Percentiles rank a stretch among this genome's conserved stretches.
phyloP scores from a whole-genome alignment of 2,888 invertebrate genomes.

The Mimumesa dahlbomi region DNA sequence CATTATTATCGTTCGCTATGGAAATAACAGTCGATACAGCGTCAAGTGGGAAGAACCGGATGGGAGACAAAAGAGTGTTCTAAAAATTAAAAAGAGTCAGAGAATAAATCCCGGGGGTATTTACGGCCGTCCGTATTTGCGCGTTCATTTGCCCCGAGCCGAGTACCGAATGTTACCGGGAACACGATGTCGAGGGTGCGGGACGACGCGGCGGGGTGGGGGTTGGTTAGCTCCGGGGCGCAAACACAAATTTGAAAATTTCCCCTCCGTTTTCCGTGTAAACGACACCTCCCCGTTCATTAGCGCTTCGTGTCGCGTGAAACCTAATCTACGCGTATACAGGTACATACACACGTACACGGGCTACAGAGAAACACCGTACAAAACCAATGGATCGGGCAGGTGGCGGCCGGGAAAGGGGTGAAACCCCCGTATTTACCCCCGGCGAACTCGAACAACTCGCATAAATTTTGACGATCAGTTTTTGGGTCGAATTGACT shows the following conservation, averaged over 20 bases:
- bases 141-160: conserved; percentile 53
- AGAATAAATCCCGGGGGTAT: conserved; percentile 54
- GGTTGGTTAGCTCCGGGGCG: conserved; percentile 35
- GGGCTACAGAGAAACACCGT: conserved; percentile 24
- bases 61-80: too few relatives aligned
- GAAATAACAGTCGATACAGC: too few relatives aligned
- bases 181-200: background rate
- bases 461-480: conserved; percentile 69
- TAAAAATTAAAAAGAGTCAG: too few relatives aligned
- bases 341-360: too few relatives aligned
- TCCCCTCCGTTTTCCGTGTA: conserved; percentile 56
- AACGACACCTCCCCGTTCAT: conserved; percentile 73
- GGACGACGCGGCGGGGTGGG: conserved; percentile 3
- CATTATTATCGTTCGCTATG: too few relatives aligned
- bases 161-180: conserved; percentile 13
- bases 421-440: conserved; percentile 43
- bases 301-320: conserved; percentile 68
- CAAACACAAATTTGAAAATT: conserved; percentile 66
- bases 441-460: conserved; percentile 62
- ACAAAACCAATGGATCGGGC: conserved; percentile 55
- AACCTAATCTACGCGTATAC: conserved; percentile 63
- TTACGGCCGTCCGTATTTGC: conserved; percentile 50
- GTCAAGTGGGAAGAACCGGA: too few relatives aligned
- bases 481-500: conserved; percentile 60
- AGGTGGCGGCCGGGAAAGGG: conserved; percentile 13